Conservation (phyloP, 2,113 vertebrate species). For the Passer domesticus region DNA sequence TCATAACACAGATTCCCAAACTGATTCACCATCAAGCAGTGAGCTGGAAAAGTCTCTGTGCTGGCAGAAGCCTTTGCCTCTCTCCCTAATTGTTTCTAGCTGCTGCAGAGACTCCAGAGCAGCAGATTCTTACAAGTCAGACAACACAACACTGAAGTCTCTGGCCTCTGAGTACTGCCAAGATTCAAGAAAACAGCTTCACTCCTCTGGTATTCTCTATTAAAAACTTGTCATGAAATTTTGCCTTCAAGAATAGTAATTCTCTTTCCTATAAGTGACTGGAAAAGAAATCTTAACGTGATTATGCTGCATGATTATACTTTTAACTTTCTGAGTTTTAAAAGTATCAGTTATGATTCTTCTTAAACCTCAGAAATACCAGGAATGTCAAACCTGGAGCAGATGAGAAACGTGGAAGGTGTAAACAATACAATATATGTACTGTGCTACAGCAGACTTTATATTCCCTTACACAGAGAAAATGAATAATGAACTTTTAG, state of each 20-base stretch:
- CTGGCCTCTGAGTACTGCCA: neutral
- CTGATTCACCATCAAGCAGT: neutral
- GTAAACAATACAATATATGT: neutral
- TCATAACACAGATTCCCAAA: rapidly evolving
- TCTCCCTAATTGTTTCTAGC: neutral
- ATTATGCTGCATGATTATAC: neutral
- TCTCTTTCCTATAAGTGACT: neutral
- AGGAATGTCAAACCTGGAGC: neutral
- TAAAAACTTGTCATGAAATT: neutral
- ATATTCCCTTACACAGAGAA: neutral
- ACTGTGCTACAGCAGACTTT: neutral
- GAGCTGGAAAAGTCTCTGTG: neutral
- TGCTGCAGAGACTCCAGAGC: neutral
- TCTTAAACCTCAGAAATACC: neutral
- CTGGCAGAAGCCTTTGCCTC: neutral
- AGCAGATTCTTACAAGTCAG: neutral
- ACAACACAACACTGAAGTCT: neutral
- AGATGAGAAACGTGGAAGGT: neutral
- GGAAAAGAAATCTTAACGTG: neutral
- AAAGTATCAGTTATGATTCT: neutral
- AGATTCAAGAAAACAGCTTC: neutral
- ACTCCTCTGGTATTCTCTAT: neutral
- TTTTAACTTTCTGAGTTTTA: neutral
- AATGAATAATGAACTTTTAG: neutral
- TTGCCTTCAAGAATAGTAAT: neutral